Evolutionary conservation across 1,140 invertebrate genomes (phyloP), one percentile per base, ranked within the genome.

Genomic region (Maconellicoccus hirsutus): DNA sequence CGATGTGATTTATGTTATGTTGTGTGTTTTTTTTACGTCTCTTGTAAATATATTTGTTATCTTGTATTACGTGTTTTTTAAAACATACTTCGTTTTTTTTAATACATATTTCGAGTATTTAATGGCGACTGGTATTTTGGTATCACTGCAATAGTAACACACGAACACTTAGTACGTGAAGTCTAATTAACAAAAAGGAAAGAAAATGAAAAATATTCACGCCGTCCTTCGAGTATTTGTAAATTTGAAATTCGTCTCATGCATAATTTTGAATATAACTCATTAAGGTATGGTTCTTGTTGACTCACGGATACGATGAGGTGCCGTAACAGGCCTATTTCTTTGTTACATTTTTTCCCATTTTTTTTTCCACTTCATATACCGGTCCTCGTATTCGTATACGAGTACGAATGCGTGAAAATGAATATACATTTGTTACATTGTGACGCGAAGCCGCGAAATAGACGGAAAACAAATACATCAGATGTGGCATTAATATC

Each of bases 181-280:
- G 42, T 52, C 42, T 52, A 52, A 52, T 52, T 52, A 52, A 52
- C 42, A 19, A 4, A 16, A 52, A 52, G n/a, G n/a, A 52, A 16
- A 52, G n/a, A 52, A 52, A 16, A 8, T 16, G 42, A 14, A 19
- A 14, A 52, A 19, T 16, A 52, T 52, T 8, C 3, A 6, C 42
- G 42, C 6, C 42, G 42, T 52, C 42, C 42, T 52, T 52, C 42
- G 42, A 52, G 12, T 52, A 52, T 52, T 52, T 52, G 42, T 52
- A 52, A 52, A 52, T 52, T 52, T 52, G n/a, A 52, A 52, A 52
- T 52, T 52, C 42, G 42, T 52, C 42, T 52, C 42, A 52, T 52
- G 42, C 42, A 52, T 52, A 52, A 52, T 52, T 52, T 52, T 52
- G 42, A 52, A 52, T 52, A 19, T 52, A 52, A 52, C 42, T 52